Evolutionary conservation across 2,113 vertebrate species (phyloP), one percentile per base, ranked within the genome.

Genomic region (Pseudorhombus dupliciocellatus): DNA sequence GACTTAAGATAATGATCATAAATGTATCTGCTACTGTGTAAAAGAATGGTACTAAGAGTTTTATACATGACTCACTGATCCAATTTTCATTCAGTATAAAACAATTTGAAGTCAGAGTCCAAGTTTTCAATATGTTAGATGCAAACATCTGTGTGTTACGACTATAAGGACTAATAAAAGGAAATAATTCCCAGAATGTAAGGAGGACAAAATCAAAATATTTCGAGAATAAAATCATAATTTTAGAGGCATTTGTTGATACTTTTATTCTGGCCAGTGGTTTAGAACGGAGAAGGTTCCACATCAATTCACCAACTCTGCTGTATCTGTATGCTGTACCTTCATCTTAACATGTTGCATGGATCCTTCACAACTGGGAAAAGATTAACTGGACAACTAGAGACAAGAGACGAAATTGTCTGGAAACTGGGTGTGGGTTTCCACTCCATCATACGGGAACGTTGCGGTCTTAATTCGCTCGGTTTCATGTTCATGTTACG

Each of bases 201-300:
- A 28, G 9, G 34, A 37, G 34, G 12, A 28, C 26, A 28, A 2
- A 28, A 28, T 28, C 26, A 28, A 11, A 37, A 37, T 37, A 37
- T 12, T 12, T 37, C 34, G 10, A 31, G 30, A 31, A 31, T 31
- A 7, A 31, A 31, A 11, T 34, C 26, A 34, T 34, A 34, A 9
- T 11, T 34, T 34, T 11, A 34, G 31, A 10, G 1, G 40, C 30
- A 34, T 53, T 42, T 66, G 42, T 61, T 59, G 3, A 40, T 54
- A 54, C 52, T 84, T 68, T 69, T 56, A 26, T 20, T n/a, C 20
- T n/a, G 46, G 18, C 20, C 46, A 50, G 46, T 46, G 7, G 18
- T 50, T 20, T n/a, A 14, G 46, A 50, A 21, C 7, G 21, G 46
- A 50, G 46, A 7, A 20, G 20, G 20, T 51, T 6, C 20, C 22